These are phyloP conservation scores for Rhogogaster chlorosoma DNA, from an alignment of 2,888 invertebrate genomes.

Conservation along the genomic window DNA sequence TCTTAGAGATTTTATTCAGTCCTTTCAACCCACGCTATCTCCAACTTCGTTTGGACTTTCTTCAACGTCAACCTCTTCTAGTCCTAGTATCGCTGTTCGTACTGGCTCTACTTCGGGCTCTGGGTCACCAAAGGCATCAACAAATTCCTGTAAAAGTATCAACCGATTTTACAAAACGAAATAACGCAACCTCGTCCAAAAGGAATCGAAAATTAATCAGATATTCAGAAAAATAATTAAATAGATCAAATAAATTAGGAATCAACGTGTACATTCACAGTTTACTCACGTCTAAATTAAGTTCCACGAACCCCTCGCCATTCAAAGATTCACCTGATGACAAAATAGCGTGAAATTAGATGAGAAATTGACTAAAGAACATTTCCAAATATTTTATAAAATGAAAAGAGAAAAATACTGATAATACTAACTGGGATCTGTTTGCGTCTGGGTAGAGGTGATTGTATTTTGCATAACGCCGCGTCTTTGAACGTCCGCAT, in stretches of 20 bases:
- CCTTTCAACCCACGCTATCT: conserved; percentile 74
- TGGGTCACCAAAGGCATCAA: conserved; percentile 73
- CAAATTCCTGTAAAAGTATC: conserved; percentile 71
- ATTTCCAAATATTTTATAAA: not conserved
- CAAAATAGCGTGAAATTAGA: conserved; percentile 42
- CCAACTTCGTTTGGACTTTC: conserved; percentile 73
- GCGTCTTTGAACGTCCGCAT: conserved; percentile 71
- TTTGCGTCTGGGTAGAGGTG: conserved; percentile 66
- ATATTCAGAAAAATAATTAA: not conserved
- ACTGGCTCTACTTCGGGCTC: conserved; percentile 64
- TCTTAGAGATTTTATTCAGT: conserved; percentile 51
- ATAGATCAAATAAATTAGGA: not conserved
- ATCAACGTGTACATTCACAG: not conserved
- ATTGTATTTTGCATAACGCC: conserved; percentile 64
- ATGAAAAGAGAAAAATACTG: not conserved
- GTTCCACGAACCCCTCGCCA: conserved; percentile 55
- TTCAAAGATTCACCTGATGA: conserved; percentile 51
- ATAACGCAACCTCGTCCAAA: not conserved
- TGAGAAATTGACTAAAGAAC: not conserved
- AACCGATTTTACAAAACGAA: conserved; percentile 21
- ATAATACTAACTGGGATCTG: conserved; percentile 64
- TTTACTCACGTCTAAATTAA: conserved; percentile 60
- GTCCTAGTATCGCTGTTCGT: conserved; percentile 46
- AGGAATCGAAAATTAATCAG: conserved; percentile 44
- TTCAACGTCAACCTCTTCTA: conserved; percentile 62